phyloP scores from a whole-genome alignment of 2,888 invertebrate genomes.

The Andricus curvator region DNA sequence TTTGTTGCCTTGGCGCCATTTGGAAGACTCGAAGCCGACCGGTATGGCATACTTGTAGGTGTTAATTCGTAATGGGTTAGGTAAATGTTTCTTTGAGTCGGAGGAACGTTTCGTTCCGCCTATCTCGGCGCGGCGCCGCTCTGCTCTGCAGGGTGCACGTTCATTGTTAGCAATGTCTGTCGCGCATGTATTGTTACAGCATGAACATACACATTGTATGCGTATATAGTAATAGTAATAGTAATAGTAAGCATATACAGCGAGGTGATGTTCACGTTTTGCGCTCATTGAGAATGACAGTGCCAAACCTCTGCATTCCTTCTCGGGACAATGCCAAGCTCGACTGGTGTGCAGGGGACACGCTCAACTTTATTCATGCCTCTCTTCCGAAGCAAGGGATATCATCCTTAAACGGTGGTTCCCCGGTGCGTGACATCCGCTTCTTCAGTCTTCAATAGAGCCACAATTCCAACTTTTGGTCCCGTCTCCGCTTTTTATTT shows the following conservation, averaged over 20 bases:
- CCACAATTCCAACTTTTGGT: not conserved
- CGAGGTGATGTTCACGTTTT: constrained; percentile 42
- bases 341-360: constrained; percentile 43
- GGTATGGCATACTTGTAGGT: constrained; percentile 2
- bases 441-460: not conserved
- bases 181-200: constrained; percentile 25
- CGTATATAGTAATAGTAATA: constrained; percentile 6
- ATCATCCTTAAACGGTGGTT: constrained; percentile 32
- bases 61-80: constrained; percentile 40
- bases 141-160: constrained; percentile 23
- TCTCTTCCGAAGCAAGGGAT: constrained; percentile 42
- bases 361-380: constrained; percentile 43
- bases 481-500: constrained; percentile 3
- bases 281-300: constrained; percentile 54
- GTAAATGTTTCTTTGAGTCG: constrained; percentile 21
- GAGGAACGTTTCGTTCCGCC: constrained; percentile 19
- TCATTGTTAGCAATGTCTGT: constrained; percentile 36
- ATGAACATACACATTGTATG: constrained; percentile 19
- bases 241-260: not conserved
- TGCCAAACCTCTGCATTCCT: constrained; percentile 56
- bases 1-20: constrained; percentile 26
- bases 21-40: not conserved
- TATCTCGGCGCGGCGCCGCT: constrained; percentile 25
- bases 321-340: constrained; percentile 52
- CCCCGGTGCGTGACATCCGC: constrained; percentile 39